These are phyloP conservation scores for Phodopus roborovskii DNA, from an alignment of 2,113 vertebrate species.

Conservation along the genomic window DNA sequence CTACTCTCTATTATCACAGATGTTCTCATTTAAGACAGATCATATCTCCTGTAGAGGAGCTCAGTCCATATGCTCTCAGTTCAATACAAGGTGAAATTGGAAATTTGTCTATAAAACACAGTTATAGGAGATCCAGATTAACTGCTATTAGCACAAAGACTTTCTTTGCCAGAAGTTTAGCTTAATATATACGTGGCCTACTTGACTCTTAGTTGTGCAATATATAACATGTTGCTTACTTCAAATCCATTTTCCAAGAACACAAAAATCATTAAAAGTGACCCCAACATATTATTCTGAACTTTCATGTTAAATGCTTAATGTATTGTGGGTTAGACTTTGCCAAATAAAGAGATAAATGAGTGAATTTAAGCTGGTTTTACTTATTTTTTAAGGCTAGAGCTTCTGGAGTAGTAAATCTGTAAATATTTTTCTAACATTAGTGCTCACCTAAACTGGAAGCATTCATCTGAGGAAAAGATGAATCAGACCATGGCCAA, in stretches of 20 bases:
- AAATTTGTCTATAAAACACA: neutral
- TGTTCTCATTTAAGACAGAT: neutral
- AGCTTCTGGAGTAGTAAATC: neutral
- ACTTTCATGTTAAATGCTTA: slow-evolving; percentile 7
- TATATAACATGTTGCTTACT: neutral
- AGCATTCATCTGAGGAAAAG: slow-evolving; percentile 35
- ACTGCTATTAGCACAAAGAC: neutral
- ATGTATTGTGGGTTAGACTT: neutral
- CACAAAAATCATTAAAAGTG: neutral
- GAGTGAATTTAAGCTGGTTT: neutral
- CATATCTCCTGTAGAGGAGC: neutral
- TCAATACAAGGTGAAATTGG: neutral
- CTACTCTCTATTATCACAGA: neutral
- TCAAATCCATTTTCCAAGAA: neutral
- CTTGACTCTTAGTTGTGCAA: neutral
- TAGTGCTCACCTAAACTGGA: slow-evolving; percentile 12
- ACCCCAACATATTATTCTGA: neutral
- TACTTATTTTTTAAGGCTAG: neutral
- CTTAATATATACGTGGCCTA: neutral
- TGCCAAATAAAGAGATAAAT: neutral
- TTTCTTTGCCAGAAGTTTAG: neutral
- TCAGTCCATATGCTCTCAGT: neutral
- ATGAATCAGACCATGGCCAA: neutral
- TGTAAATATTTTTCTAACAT: slow-evolving; percentile 6
- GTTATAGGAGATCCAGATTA: neutral